Base-by-base conservation (phyloP, 2,888 invertebrate genomes). In the Meta bourneti region DNA sequence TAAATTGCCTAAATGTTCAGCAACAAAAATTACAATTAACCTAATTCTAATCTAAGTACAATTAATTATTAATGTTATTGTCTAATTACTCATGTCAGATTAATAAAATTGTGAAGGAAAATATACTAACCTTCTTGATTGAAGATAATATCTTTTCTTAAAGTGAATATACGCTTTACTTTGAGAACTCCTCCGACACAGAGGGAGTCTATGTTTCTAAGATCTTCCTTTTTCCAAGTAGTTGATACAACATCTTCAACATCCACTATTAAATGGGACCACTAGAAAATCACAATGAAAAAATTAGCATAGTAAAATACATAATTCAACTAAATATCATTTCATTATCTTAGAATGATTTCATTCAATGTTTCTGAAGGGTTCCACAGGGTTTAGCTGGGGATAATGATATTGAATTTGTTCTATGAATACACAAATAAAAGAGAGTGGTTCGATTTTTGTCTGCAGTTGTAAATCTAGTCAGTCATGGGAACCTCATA, bases 211-310 rank as follows among this genome's bases (percentile, higher is more conserved):
- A 89, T 82, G 13, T 20, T 61, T 69, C 49, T 61, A 8, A 89
- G 51, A 49, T 48, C 19, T 51, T 81, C 72, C 6, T 51, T 69
- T 13, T 82, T 82, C 89, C 89, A 89, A 8, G 71, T 20, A 6
- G 75, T 6, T 2, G 75, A 78, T 1, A 89, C 49, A 19, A 75
- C 74, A 20, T 81, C 82, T 51, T 82, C 77, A 19, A 82, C 51
- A 81, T 89, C 89, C 6, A 89, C 51, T 7, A 89, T 20, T n/a
- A 89, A 19, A 20, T 89, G 61, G 1, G 51, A 16, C 89, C 89
- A 89, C 89, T 89, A 52, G 13, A 75, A 84, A 20, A 7, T 7
- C 20, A 11, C 9, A 54, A 20, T 71, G 6, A 9, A 16, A 51
- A 71, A n/a, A 72, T 72, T 6, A 11, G 52, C 20, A 19, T 54